These are phyloP conservation scores for Myopa tessellatipennis DNA, from an alignment of 2,888 invertebrate genomes.

Conservation along the genomic window DNA sequence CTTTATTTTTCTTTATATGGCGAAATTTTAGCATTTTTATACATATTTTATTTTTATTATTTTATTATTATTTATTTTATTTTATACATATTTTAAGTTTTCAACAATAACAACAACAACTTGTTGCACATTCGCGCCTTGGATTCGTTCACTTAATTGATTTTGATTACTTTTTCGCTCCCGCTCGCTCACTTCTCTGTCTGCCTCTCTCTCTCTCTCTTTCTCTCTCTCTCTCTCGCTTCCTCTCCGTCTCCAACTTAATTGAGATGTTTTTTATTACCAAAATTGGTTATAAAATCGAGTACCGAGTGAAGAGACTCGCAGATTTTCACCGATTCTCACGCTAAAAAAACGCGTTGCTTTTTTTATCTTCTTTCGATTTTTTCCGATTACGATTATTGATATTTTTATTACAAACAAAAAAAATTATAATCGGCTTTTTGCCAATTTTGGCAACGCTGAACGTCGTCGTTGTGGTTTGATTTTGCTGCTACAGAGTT, in stretches of 20 bases:
- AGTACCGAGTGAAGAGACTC: too few relatives aligned
- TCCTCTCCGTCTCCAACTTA: neutral
- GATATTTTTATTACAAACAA: neutral
- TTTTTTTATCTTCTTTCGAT: neutral
- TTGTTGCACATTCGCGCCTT: too few relatives aligned
- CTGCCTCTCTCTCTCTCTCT: neutral
- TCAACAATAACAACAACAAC: too few relatives aligned
- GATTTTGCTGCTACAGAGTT: conserved; percentile 18
- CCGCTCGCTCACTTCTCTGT: neutral
- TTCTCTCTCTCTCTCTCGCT: neutral
- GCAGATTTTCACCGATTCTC: conserved; percentile 27
- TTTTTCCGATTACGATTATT: neutral
- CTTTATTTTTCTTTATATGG: too few relatives aligned
- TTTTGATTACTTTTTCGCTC: too few relatives aligned
- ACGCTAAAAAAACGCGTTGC: neutral
- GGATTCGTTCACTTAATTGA: too few relatives aligned
- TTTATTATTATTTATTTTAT: too few relatives aligned
- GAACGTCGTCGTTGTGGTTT: neutral
- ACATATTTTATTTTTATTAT: too few relatives aligned
- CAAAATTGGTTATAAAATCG: conserved; percentile 26
- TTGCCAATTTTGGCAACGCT: conserved; percentile 13
- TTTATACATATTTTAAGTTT: too few relatives aligned
- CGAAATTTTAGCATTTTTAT: too few relatives aligned
- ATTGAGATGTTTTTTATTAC: neutral
- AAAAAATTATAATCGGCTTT: conserved; percentile 2